Evolutionary conservation across 2,797 vertebrate species (phyloP), one percentile per base, ranked within the genome.

Genomic region (Rhinatrema bivittatum): DNA sequence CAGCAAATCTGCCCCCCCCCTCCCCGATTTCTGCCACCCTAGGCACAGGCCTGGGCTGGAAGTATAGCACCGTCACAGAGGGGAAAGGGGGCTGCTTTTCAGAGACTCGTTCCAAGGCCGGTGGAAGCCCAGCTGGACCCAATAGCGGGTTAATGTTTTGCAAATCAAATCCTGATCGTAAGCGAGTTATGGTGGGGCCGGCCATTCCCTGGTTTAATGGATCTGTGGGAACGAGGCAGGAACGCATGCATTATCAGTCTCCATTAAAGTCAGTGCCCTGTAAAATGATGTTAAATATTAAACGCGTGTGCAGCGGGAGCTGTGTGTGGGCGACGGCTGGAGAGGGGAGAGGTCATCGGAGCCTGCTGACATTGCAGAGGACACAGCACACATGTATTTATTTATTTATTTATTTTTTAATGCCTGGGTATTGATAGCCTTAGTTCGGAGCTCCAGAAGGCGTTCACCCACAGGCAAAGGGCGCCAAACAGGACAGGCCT

Each of bases 201-300:
- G 10, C 15, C 28, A 15, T 21, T n/a, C 25, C 22, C 11, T 50
- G 30, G 42, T 68, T 58, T 54, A 64, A 62, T 66, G 62, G n/a
- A 58, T 67, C 55, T 17, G 42, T 56, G 5, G 37, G 60, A 70
- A 66, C 50, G 3, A n/a, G n/a, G n/a, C n/a, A n/a, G n/a, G n/a
- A n/a, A n/a, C n/a, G n/a, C 39, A 48, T 2, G 36, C 53, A 54
- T 60, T 64, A 68, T 66, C 70, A 62, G 60, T 5, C 45, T 65
- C 49, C 63, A 73, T 73, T 73, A 70, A 73, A 56, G 42, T 52
- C 32, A 45, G 58, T 48, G 51, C 60, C 55, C 65, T 61, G 29
- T 56, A 60, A 66, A 66, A 51, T 7, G 4, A 28, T 33, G 68
- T 73, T 73, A 73, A 73, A 71, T 67, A 73, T 73, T 73, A 73